Evolutionary conservation across 2,888 invertebrate genomes (phyloP).

Genomic region (Calameuta pallipes): DNA sequence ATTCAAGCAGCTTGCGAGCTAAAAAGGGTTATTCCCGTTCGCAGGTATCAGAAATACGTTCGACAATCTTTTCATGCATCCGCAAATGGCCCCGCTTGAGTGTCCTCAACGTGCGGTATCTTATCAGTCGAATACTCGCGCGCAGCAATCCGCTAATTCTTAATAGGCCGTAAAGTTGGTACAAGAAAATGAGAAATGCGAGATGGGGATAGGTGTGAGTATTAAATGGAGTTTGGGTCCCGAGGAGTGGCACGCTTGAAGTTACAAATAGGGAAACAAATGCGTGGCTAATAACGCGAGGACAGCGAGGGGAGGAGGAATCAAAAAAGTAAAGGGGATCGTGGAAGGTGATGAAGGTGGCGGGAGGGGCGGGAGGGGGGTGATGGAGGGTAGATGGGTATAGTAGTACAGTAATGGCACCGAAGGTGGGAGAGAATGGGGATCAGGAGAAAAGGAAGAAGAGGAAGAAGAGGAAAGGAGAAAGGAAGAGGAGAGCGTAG

Average conservation of each 20-base stretch:
- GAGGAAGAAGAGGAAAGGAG: conserved; percentile 1
- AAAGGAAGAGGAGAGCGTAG: conserved; percentile 1
- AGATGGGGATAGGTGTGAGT: not conserved
- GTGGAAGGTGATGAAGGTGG: conserved; percentile 1
- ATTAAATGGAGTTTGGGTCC: not conserved
- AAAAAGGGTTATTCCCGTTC: not conserved
- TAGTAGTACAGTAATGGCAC: not conserved
- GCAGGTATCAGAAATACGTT: not conserved
- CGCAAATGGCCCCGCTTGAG: not conserved
- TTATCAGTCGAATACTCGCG: not conserved
- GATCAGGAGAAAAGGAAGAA: not conserved
- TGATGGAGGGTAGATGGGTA: not conserved
- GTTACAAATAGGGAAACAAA: conserved; percentile 9
- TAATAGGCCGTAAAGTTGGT: not conserved
- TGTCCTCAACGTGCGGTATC: conserved; percentile 10
- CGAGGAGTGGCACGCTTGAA: conserved; percentile 5
- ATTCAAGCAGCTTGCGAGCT: not conserved
- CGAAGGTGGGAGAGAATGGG: not conserved
- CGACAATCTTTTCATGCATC: not conserved
- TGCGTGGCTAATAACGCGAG: conserved; percentile 11
- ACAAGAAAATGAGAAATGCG: not conserved
- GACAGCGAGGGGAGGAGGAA: not conserved
- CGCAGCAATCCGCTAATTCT: not conserved
- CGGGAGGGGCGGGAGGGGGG: not conserved
- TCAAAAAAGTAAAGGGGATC: conserved; percentile 6